These are phyloP conservation scores for Columba janthina DNA, from an alignment of 2,113 vertebrate species.

Conservation along the genomic window DNA sequence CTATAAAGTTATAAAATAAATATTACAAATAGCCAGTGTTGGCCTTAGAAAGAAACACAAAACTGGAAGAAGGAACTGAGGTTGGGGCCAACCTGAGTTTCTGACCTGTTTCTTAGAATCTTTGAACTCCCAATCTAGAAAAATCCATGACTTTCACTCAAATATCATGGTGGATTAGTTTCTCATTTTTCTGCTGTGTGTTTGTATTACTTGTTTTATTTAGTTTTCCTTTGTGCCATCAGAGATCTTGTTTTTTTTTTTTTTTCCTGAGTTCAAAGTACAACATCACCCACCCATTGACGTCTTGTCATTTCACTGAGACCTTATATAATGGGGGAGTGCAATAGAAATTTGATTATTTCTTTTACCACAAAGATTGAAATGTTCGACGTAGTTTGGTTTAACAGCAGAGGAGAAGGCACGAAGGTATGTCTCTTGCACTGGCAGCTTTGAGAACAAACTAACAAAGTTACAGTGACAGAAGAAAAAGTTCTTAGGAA, in stretches of 20 bases:
- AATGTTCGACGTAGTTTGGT: not conserved
- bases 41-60: not conserved
- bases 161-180: not conserved
- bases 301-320: not conserved
- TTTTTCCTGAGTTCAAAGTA: not conserved
- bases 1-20: not conserved
- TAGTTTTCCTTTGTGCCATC: not conserved
- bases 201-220: not conserved
- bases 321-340: not conserved
- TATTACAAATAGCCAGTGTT: not conserved
- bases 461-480: not conserved
- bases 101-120: not conserved
- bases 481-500: not conserved
- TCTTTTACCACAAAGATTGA: not conserved
- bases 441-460: not conserved
- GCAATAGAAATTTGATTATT: not conserved
- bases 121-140: not conserved
- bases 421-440: not conserved
- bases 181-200: not conserved
- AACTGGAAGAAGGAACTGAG: not conserved
- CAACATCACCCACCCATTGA: not conserved
- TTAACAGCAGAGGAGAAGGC: not conserved
- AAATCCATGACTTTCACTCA: not conserved
- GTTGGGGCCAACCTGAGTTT: not conserved
- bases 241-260: not conserved